A percentile compares a stretch with the other conserved stretches of the same genome.
These are phyloP conservation scores for Casuarius casuarius DNA, from an alignment of 2,113 vertebrate species.

Conservation along the genomic window DNA sequence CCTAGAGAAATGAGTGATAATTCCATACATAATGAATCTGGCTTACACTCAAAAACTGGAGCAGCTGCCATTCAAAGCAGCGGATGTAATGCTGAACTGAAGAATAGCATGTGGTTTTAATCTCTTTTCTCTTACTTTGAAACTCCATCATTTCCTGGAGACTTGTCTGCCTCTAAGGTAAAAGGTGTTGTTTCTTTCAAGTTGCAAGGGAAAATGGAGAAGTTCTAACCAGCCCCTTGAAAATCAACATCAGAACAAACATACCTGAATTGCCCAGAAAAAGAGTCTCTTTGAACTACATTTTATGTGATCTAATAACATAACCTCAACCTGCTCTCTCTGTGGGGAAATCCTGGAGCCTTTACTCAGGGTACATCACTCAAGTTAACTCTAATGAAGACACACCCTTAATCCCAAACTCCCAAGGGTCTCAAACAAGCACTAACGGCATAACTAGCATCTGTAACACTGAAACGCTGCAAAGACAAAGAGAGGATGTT, in stretches of 20 bases:
- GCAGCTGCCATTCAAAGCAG: conserved; percentile 57
- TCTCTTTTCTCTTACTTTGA: conserved; percentile 66
- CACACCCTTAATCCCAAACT: conserved; percentile 23
- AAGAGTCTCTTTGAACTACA: neutral
- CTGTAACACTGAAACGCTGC: neutral
- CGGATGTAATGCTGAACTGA: neutral
- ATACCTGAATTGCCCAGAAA: conserved; percentile 25
- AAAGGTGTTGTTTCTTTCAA: conserved; percentile 51
- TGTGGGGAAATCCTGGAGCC: conserved; percentile 6
- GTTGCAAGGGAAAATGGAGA: neutral
- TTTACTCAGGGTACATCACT: neutral
- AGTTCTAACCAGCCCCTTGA: conserved; percentile 1
- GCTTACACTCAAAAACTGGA: conserved; percentile 27
- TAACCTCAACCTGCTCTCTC: conserved; percentile 18
- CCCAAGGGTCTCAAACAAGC: conserved; percentile 32
- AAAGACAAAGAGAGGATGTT: conserved; percentile 34
- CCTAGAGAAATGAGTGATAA: conserved; percentile 62
- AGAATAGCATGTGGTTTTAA: conserved; percentile 61
- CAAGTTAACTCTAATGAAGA: neutral
- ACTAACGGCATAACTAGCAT: conserved; percentile 1
- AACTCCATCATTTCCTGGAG: conserved; percentile 57
- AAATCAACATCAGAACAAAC: conserved; percentile 53
- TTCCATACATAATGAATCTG: conserved; percentile 60
- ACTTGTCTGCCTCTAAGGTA: conserved; percentile 29
- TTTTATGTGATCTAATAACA: conserved; percentile 23